Conservation (phyloP, 2,888 invertebrate genomes). For the Pseudeuparius sepicola region DNA sequence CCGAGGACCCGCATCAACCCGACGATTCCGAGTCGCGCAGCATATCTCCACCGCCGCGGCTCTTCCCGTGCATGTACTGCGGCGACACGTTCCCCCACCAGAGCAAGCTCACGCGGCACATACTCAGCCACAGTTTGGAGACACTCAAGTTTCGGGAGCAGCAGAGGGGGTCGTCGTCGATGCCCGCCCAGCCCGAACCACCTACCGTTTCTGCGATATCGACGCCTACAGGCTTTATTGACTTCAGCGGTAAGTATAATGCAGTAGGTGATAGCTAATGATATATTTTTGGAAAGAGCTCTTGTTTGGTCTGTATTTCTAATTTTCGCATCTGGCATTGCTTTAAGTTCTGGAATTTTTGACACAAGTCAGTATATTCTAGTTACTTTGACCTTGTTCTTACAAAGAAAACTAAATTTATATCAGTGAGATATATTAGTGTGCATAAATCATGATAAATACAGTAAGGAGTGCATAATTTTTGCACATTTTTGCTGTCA, state of each 20-base stretch:
- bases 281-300: too few relatives aligned
- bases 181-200: conserved; percentile 39
- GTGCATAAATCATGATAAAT: too few relatives aligned
- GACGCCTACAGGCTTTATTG: conserved; percentile 28
- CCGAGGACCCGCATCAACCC: conserved; percentile 17
- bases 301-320: too few relatives aligned
- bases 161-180: conserved; percentile 43
- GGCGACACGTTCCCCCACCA: conserved; percentile 81
- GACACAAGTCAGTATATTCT: too few relatives aligned
- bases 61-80: conserved; percentile 83
- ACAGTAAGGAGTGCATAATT: too few relatives aligned
- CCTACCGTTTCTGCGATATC: conserved; percentile 12
- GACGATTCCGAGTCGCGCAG: conserved; percentile 25
- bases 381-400: too few relatives aligned
- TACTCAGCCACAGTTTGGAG: conserved; percentile 80
- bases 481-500: too few relatives aligned
- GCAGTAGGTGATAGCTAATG: too few relatives aligned
- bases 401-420: too few relatives aligned
- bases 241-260: conserved; percentile 40
- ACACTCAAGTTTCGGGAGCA: conserved; percentile 75
- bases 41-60: conserved; percentile 44
- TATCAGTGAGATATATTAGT: too few relatives aligned
- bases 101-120: conserved; percentile 83
- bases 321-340: too few relatives aligned
- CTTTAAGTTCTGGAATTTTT: too few relatives aligned